phyloP scores from a whole-genome alignment of 2,113 vertebrate genomes.

The Pseudorasbora parva region DNA sequence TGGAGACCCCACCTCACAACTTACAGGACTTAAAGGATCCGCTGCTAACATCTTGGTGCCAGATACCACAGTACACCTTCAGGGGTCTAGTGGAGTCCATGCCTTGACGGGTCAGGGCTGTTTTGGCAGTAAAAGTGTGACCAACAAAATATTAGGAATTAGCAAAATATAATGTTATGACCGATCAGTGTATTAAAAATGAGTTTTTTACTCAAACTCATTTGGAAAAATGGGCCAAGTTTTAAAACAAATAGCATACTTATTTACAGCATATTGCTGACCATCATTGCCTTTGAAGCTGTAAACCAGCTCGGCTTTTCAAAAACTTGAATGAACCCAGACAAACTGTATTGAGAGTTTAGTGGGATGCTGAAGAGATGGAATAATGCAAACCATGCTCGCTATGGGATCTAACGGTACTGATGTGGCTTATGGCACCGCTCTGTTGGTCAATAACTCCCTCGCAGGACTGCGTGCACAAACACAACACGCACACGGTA shows the following conservation, averaged over 20 bases:
- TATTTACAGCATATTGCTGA: neutral
- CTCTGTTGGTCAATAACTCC: conserved; percentile 53
- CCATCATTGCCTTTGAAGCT: neutral
- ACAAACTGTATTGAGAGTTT: conserved; percentile 7
- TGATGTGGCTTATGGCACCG: conserved; percentile 67
- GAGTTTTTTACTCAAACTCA: neutral
- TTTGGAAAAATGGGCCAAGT: neutral
- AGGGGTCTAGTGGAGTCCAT: too few relatives aligned
- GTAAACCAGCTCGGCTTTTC: conserved; percentile 16
- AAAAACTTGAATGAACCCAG: conserved; percentile 3
- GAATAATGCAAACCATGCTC: conserved; percentile 67
- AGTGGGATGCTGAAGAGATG: conserved; percentile 2
- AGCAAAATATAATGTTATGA: too few relatives aligned
- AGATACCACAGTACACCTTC: too few relatives aligned
- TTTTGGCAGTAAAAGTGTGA: too few relatives aligned
- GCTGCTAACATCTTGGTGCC: too few relatives aligned
- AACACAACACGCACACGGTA: conserved; percentile 64
- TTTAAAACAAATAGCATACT: neutral
- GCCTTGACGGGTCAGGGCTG: too few relatives aligned
- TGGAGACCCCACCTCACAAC: too few relatives aligned
- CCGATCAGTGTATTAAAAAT: conserved; percentile 23
- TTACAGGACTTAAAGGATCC: too few relatives aligned
- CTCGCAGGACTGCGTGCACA: conserved; percentile 68
- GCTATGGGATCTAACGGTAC: conserved; percentile 56
- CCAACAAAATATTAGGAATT: too few relatives aligned